Base-by-base conservation (phyloP, 2,113 vertebrate genomes). In the Eulemur rufifrons region DNA sequence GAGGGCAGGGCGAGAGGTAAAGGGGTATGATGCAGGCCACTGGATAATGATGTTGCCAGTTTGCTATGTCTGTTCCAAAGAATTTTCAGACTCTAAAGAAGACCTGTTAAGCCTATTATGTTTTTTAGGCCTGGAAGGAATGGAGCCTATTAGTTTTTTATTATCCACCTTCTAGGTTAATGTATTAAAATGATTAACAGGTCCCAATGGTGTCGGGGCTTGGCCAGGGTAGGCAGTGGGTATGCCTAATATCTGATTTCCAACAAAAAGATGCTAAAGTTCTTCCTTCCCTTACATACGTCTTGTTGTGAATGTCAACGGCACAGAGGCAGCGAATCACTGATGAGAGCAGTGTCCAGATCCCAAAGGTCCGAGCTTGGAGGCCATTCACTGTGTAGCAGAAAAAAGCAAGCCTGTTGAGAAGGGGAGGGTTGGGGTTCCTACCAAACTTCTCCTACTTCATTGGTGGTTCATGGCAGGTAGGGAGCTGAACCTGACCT, bases 331-430 rank as follows among this genome's bases (percentile, higher is more conserved):
- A 99, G 94, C 99, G 99, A 91, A 99, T 99, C 96, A 99, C 99
- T 0, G 99, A 99, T 0, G 99, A 99, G n/a, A 99, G 98, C 95
- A 99, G 97, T 0, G 99, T 99, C 99, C 99, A 99, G 87, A 99
- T 99, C 39, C 99, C 99, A 96, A 99, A 99, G 25, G 99, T 99
- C 87, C 99, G 99, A 95, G 99, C 99, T 95, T 99, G 99, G 89
- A 99, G 99, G 82, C 99, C 99, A 69, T 99, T 99, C 96, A 99
- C 99, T 99, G 95, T 50, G 92, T 9, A 97, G 50, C 14, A 68
- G 95, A 93, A 59, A 15, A 76, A 92, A 93, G 50, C 86, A 92
- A 76, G 27, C 91, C 34, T 92, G 80, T 81, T 82, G 83, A 86
- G 85, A 76, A 94, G 63, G 50, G 47, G 73, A 14, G 29, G n/a